Evolutionary conservation across 2,888 invertebrate species (phyloP), one percentile per base, ranked within the genome.

Genomic region (Encarsia formosa): DNA sequence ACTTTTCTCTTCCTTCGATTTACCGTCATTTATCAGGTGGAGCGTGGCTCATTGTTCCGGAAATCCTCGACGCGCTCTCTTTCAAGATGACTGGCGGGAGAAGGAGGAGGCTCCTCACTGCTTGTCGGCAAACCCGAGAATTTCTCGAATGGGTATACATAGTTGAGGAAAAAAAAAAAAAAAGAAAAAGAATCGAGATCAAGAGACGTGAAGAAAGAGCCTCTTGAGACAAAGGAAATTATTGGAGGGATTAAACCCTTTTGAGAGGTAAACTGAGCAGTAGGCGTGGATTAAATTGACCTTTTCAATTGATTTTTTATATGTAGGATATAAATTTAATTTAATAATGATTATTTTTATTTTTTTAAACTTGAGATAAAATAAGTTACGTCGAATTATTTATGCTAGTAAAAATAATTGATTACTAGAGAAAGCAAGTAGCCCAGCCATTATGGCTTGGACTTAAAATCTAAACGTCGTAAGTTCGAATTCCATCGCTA

Each of bases 1-100:
- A 58, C 59, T 39, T 52, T 23, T 32, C 19, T 26, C 43, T 26
- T 16, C 29, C 40, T 53, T 52, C 50, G 38, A 54, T 52, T 50
- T 49, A 45, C 48, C 45, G 47, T 31, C 52, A 41, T 45, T 60
- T 54, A 52, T 54, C 54, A 54, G 38, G 23, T 37, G 47, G 20
- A 24, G 9, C 16, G 19, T 5, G 13, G 16, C 23, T 40, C 52
- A 54, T 57, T 57, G 54, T 57, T 57, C 54, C 31, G 50, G 32
- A 50, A 51, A 54, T 47, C 29, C 44, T 50, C 26, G 41, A 35
- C 29, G 44, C n/a, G 26, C 26, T 35, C 44, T 44, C 40, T 48
- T 54, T 54, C 24, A 47, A 49, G 39, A 49, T 51, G 44, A 38
- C 37, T 29, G 35, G 34, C 5, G 39, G 22, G n/a, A n/a, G n/a